Evolutionary conservation across 2,888 invertebrate genomes (phyloP), one percentile per base, ranked within the genome.

Genomic region (Drosophila colorata): DNA sequence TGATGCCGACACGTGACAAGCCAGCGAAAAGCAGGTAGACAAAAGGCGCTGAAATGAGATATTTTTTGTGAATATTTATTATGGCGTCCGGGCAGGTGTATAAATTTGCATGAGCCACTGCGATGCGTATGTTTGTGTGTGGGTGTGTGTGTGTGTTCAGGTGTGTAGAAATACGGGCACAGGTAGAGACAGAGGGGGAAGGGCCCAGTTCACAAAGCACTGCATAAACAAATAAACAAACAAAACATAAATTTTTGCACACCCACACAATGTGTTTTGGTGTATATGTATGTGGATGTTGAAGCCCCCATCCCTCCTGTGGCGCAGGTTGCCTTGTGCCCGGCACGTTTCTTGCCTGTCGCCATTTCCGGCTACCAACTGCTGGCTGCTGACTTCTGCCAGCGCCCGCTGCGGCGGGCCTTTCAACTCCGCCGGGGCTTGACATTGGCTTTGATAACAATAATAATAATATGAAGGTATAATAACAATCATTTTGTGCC

Each of bases 1-100:
- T 91, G 90, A 91, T 86, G 90, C 83, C 86, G 87, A 89, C 91
- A 91, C 91, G 91, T 91, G 91, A 91, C 91, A 83, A 89, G 90
- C 86, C 89, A 79, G 80, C 85, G 67, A 59, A 69, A 63, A 63
- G 65, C 57, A 55, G 63, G 80, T 78, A 80, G 85, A 80, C 81
- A 84, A 84, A 81, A 81, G 87, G 77, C 87, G 83, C 82, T 87
- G 83, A 83, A 84, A 87, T 87, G 76, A 83, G 87, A 83, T 83
- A 83, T 83, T 70, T 87, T 84, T 74, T 76, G 71, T 58, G 78
- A 72, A 84, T 87, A 83, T 83, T 87, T 83, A 87, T 83, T 78
- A 81, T 87, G 74, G 78, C 76, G 71, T 47, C 73, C 52, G 69
- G 70, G 73, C 75, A 74, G 81, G 83, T 84, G 87, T 83, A 83